Evolutionary conservation across 2,113 vertebrate species (phyloP).

Genomic region (Brachypteracias leptosomus): DNA sequence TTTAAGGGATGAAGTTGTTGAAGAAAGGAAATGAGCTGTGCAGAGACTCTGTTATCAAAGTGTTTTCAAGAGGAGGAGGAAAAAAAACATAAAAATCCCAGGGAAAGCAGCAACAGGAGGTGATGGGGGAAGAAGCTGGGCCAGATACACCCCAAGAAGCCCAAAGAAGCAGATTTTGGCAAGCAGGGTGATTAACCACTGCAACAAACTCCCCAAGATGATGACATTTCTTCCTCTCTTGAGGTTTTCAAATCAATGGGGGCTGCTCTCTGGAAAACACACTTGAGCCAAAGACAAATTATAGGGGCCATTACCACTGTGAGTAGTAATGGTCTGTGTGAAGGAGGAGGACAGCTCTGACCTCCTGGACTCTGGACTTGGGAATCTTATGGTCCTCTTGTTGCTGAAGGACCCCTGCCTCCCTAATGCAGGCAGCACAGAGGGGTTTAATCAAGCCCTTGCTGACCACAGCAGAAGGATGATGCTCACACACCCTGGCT

Average conservation of each 20-base stretch:
- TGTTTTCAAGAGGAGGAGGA: not conserved
- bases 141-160: not conserved
- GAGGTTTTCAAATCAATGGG: not conserved
- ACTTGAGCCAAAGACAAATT: not conserved
- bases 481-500: fast-evolving
- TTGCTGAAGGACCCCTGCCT: not conserved
- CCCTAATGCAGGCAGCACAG: fast-evolving
- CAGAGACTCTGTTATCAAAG: not conserved
- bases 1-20: not conserved
- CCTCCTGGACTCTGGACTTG: not conserved
- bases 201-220: not conserved
- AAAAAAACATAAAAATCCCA: not conserved
- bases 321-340: not conserved
- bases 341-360: not conserved
- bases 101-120: not conserved
- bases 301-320: not conserved
- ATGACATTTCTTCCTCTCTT: not conserved
- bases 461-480: not conserved
- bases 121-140: not conserved
- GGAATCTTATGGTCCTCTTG: not conserved
- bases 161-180: not conserved
- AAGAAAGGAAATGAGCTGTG: not conserved
- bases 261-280: not conserved
- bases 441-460: not conserved
- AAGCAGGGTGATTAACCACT: not conserved